phyloP scores from a whole-genome alignment of 2,888 invertebrate genomes.

The Leptinotarsa juncta region DNA sequence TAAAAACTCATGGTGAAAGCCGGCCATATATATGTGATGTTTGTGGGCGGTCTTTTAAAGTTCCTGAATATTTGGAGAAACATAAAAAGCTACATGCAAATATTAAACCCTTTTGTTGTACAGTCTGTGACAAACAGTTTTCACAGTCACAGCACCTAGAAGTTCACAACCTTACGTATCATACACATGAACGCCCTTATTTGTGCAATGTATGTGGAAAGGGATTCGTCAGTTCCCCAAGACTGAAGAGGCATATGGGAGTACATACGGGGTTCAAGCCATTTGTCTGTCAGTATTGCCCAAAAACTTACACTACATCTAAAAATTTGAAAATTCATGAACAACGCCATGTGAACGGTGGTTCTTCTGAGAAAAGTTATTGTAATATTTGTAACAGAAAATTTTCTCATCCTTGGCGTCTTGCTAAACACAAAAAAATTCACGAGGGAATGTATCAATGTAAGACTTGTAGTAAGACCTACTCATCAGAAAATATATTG shows the following conservation, averaged over 20 bases:
- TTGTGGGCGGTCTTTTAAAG: constrained; percentile 61
- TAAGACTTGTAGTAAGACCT: constrained; percentile 55
- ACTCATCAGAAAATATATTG: constrained; percentile 52
- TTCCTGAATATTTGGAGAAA: constrained; percentile 60
- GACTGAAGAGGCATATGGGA: constrained; percentile 63
- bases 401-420: constrained; percentile 64
- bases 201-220: constrained; percentile 62
- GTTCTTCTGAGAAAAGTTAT: constrained; percentile 56
- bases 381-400: constrained; percentile 58
- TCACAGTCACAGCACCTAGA: constrained; percentile 61
- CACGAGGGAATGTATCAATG: constrained; percentile 61
- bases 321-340: constrained; percentile 61
- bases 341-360: constrained; percentile 48
- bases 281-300: constrained; percentile 57
- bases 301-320: constrained; percentile 59
- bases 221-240: constrained; percentile 60
- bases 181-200: constrained; percentile 62
- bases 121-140: constrained; percentile 62
- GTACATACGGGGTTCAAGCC: constrained; percentile 61
- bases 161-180: constrained; percentile 61
- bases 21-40: constrained; percentile 60
- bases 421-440: constrained; percentile 66
- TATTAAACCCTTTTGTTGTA: constrained; percentile 59
- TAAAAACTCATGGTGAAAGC: constrained; percentile 59
- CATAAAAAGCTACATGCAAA: constrained; percentile 61